Evolutionary conservation across 1,140 invertebrate genomes (phyloP).

Genomic region (Arion vulgaris): DNA sequence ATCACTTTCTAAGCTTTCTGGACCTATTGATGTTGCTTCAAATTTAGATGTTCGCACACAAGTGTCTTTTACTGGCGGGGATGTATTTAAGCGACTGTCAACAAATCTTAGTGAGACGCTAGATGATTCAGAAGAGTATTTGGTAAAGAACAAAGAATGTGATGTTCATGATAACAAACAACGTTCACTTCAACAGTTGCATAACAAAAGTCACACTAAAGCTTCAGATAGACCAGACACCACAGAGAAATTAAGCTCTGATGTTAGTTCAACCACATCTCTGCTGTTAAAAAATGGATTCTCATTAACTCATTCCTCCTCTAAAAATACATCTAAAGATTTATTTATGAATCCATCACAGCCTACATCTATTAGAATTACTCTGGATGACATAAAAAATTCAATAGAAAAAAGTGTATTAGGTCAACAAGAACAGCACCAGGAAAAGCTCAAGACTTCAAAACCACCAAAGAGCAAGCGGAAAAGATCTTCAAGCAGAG

Average conservation of each 20-base stretch:
- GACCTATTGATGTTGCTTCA: neutral
- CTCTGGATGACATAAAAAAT: constrained; percentile 24
- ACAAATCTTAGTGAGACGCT: constrained; percentile 18
- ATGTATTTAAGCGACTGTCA: constrained; percentile 16
- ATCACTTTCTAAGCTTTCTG: neutral
- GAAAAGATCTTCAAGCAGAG: neutral
- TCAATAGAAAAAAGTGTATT: constrained; percentile 32
- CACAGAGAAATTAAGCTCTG: neutral
- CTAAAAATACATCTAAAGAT: neutral
- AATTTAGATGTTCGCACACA: neutral
- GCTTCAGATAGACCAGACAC: neutral
- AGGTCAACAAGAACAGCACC: neutral
- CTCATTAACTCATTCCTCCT: neutral
- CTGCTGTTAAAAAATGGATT: neutral
- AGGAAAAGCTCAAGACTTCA: neutral
- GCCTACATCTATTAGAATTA: neutral
- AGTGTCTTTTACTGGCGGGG: neutral
- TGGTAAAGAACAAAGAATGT: neutral
- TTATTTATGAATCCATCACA: neutral
- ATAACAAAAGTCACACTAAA: neutral
- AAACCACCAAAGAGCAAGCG: neutral
- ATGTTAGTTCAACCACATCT: neutral
- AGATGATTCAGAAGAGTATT: neutral
- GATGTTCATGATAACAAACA: neutral
- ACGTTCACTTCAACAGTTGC: neutral